phyloP scores from a whole-genome alignment of 1,140 invertebrate genomes.

The Panagrolaimus sp. region DNA sequence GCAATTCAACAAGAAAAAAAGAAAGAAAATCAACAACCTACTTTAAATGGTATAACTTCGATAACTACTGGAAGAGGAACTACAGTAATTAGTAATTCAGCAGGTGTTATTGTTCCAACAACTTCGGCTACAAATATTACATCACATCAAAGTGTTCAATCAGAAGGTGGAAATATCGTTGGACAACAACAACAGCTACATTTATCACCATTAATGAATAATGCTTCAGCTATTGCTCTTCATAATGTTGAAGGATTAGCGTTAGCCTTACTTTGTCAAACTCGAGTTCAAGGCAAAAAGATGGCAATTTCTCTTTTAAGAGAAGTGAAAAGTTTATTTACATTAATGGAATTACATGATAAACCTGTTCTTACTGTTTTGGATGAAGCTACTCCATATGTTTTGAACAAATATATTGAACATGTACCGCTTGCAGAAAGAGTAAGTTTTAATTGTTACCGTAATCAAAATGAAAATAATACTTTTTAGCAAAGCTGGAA shows the following conservation, averaged over 20 bases:
- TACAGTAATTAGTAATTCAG: background rate
- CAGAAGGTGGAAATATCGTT: too few species aligned
- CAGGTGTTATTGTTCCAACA: background rate
- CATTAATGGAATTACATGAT: slow-evolving; percentile 62
- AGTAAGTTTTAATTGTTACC: too few species aligned
- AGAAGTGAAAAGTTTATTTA: slow-evolving; percentile 67
- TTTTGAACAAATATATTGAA: slow-evolving; percentile 65
- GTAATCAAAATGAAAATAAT: too few species aligned
- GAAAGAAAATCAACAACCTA: slow-evolving; percentile 7
- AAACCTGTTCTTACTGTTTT: slow-evolving; percentile 82
- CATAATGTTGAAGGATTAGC: slow-evolving; percentile 65
- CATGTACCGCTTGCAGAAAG: slow-evolving; percentile 81
- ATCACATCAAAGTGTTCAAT: background rate
- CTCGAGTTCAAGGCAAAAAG: slow-evolving; percentile 74
- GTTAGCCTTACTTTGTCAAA: slow-evolving; percentile 86
- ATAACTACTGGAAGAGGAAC: background rate
- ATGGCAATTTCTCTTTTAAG: slow-evolving; percentile 80
- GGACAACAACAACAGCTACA: background rate
- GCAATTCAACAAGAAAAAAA: slow-evolving; percentile 63
- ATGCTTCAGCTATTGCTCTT: slow-evolving; percentile 43
- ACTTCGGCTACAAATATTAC: background rate
- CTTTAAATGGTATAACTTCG: too few species aligned
- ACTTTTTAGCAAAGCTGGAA: slow-evolving; percentile 51
- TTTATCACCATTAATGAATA: slow-evolving; percentile 16
- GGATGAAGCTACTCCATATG: slow-evolving; percentile 67